Evolutionary conservation across 2,888 invertebrate genomes (phyloP).

Genomic region (Busseola fusca): DNA sequence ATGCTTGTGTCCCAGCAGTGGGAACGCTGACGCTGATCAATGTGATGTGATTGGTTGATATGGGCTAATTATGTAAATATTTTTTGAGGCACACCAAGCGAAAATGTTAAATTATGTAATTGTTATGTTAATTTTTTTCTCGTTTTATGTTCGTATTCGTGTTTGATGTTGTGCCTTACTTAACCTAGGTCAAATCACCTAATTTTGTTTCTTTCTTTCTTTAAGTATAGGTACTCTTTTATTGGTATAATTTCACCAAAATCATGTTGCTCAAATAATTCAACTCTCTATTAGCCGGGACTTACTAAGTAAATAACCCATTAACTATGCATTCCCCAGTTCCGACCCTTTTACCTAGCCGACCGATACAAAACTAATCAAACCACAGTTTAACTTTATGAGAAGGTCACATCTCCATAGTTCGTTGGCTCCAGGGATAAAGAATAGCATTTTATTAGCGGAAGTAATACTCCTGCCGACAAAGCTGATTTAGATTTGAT

Average conservation of each 20-base stretch:
- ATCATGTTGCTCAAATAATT: conserved; percentile 49
- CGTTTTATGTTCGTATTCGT: too few species aligned
- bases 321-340: conserved; percentile 58
- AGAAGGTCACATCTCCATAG: conserved; percentile 54
- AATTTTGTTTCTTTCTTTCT: too few species aligned
- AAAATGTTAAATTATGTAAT: too few species aligned
- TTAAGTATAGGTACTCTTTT: too few species aligned
- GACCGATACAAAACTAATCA: conserved; percentile 62
- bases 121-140: too few species aligned
- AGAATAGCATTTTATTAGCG: conserved; percentile 82
- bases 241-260: conserved; percentile 5
- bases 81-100: too few species aligned
- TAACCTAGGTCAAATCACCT: too few species aligned
- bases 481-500: conserved; percentile 86
- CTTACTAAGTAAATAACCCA: conserved; percentile 59
- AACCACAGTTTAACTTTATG: conserved; percentile 57
- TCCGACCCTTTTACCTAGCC: conserved; percentile 58
- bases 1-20: not conserved
- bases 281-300: conserved; percentile 56
- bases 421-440: conserved; percentile 69
- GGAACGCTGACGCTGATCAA: not conserved
- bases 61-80: too few species aligned
- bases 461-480: conserved; percentile 79
- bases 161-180: too few species aligned
- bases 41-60: too few species aligned